Evolutionary conservation across 2,797 vertebrate genomes (phyloP).

Genomic region (Enteromius treurensis): DNA sequence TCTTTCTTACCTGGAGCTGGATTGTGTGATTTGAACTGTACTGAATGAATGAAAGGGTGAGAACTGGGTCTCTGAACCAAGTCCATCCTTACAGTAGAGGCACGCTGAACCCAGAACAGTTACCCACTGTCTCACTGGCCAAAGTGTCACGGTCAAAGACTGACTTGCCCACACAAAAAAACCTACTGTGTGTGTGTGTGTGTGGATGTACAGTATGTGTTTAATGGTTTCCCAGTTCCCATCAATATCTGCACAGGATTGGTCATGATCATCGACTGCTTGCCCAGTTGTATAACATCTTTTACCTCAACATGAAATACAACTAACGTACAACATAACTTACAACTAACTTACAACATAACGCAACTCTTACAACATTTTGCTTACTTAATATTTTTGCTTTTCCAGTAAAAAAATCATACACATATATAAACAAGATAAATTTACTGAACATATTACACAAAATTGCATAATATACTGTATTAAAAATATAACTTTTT

Average conservation of each 20-base stretch:
- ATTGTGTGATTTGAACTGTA: conserved; percentile 11
- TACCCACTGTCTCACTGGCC: conserved; percentile 87
- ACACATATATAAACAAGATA: background rate
- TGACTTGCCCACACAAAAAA: conserved; percentile 56
- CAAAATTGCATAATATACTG: background rate
- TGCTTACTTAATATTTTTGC: background rate
- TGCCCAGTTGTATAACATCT: background rate
- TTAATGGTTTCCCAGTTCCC: background rate
- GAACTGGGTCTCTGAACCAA: conserved; percentile 85
- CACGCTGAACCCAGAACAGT: conserved; percentile 82
- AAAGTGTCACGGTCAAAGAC: conserved; percentile 77
- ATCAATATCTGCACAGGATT: background rate
- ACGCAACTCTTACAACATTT: background rate
- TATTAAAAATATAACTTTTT: background rate
- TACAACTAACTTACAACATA: no score
- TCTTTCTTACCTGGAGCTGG: conserved; percentile 35
- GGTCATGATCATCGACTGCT: background rate
- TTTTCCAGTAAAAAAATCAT: background rate
- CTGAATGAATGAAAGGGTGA: conserved; percentile 31
- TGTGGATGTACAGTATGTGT: conserved; percentile 8
- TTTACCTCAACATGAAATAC: background rate
- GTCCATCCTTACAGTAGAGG: conserved; percentile 91
- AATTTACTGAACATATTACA: background rate
- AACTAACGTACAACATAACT: no score
- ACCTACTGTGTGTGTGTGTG: conserved; percentile 21